These are phyloP conservation scores for Heliconius eleuchia DNA, from an alignment of 1,140 invertebrate genomes.

Conservation along the genomic window DNA sequence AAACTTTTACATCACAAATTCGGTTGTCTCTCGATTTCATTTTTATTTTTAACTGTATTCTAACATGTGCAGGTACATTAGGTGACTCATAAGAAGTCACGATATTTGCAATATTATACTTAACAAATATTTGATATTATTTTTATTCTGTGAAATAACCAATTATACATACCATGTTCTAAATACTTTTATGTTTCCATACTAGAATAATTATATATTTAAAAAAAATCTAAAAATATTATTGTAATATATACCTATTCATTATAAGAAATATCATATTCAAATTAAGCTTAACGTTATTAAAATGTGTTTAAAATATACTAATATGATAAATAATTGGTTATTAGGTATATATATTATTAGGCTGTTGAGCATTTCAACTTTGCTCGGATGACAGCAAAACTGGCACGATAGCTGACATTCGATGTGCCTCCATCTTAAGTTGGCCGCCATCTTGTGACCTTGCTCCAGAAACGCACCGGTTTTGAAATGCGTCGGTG, in stretches of 20 bases:
- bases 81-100: not conserved
- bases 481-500: conserved; percentile 62
- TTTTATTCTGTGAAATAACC: not conserved
- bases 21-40: not conserved
- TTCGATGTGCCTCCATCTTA: conserved; percentile 57
- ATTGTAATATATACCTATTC: not conserved
- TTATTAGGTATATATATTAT: not conserved
- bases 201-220: not conserved
- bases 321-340: not conserved
- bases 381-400: conserved; percentile 25
- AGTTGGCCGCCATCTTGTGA: conserved; percentile 63
- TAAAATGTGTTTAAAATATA: not conserved
- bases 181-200: too few species aligned
- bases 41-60: conserved; percentile 8
- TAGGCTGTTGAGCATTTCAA: not conserved
- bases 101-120: not conserved
- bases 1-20: conserved; percentile 37
- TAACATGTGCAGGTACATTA: not conserved
- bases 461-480: conserved; percentile 70
- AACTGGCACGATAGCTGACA: conserved; percentile 63
- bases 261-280: not conserved
- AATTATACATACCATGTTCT: not conserved
- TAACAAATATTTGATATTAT: not conserved
- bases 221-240: not conserved
- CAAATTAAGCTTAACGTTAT: not conserved